Base-by-base conservation (phyloP, 64 coral and sea anemone species). In the Platygyra sinensis region DNA sequence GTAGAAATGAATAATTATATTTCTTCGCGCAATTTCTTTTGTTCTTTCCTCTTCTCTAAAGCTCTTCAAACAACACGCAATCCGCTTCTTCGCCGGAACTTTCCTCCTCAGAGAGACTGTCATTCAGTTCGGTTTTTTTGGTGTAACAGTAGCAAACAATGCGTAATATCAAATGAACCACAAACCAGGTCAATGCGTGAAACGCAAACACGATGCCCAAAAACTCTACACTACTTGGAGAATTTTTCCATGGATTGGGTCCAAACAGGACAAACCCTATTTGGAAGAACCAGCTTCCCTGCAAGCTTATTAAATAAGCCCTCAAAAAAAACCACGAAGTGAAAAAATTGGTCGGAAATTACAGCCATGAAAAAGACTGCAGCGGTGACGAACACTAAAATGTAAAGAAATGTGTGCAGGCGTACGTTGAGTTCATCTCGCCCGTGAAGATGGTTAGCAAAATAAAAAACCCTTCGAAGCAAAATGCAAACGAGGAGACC, bases 271-370 rank as follows among this genome's bases (percentile, higher is more conserved):
- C 90, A 64, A 92, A 96, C 13, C 84, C 90, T 32, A 74, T n/a
- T 60, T 96, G 90, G 60, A 74, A 96, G 77, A 96, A 96, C 94
- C 94, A 96, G 22, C 86, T 78, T n/a, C 94, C 94, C 25, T n/a
- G 94, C 10, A 96, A 30, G 51, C 86, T 78, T 10, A 87, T 50
- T 30, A 96, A 88, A 72, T 91, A 96, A 61, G 90, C 78, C 19
- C 75, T 87, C 20, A 86, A 31, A 69, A 96, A 71, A 76, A 60
- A 36, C 18, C 16, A 46, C 74, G 27, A 92, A 60, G 2, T 72
- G 78, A 38, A 76, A 51, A 29, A 87, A 14, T 42, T 80, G 62
- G 17, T 42, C 55, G 11, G 80, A 80, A 59, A 76, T 50, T 72
- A 79, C 89, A 57, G 88, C 46, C 63, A 90, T 30, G 30, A 98